Evolutionary conservation across 2,797 vertebrate genomes (phyloP).

Genomic region (Micrastur ruficollis): DNA sequence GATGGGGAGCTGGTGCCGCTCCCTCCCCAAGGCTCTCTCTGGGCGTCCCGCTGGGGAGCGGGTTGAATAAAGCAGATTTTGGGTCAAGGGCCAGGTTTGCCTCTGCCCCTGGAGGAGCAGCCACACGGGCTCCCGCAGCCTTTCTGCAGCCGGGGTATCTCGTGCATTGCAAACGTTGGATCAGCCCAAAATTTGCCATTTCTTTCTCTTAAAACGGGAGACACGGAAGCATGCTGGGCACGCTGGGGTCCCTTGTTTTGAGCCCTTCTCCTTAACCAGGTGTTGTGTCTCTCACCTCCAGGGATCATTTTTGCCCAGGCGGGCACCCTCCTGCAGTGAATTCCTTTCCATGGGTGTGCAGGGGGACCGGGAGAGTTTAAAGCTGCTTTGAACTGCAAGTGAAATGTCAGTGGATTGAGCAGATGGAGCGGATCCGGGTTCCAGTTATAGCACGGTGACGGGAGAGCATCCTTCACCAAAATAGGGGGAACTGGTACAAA

Average conservation of each 20-base stretch:
- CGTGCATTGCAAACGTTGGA: fast-evolving
- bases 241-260: background rate
- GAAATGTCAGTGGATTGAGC: background rate
- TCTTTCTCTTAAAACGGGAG: too few relatives aligned
- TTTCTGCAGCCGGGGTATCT: background rate
- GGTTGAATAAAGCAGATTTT: background rate
- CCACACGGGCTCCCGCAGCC: fast-evolving
- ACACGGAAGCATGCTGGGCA: background rate
- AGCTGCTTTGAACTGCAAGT: background rate
- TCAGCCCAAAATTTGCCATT: background rate
- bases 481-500: background rate
- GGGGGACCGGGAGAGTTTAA: background rate
- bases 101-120: background rate
- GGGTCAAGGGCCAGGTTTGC: background rate
- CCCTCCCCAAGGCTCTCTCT: background rate
- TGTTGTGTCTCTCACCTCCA: background rate
- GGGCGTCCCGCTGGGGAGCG: fast-evolving
- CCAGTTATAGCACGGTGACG: background rate
- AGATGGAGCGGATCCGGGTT: background rate
- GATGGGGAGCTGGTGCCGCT: fast-evolving
- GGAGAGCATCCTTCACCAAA: background rate
- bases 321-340: background rate
- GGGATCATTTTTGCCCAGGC: background rate
- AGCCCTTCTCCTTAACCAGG: background rate
- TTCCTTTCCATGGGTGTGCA: background rate